A percentile compares a stretch with the other conserved stretches of the same genome.
These are phyloP conservation scores for Otus sunia DNA, from an alignment of 2,113 vertebrate species.

Conservation along the genomic window DNA sequence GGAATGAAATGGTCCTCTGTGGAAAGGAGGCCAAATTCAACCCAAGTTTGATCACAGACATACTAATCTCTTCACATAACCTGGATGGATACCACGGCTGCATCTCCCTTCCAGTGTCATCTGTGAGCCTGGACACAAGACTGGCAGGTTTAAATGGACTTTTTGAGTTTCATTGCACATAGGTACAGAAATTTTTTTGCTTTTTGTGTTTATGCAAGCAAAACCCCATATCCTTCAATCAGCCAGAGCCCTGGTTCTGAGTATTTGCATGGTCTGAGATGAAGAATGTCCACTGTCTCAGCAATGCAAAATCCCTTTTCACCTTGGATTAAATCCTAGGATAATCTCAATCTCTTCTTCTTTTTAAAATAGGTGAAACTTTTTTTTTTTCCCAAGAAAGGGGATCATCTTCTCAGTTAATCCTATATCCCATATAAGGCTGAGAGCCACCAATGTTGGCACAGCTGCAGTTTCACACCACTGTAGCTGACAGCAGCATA, in stretches of 20 bases:
- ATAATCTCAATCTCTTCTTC: not conserved
- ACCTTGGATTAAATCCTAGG: not conserved
- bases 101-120: not conserved
- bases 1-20: not conserved
- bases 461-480: not conserved
- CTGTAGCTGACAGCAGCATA: not conserved
- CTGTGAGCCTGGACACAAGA: not conserved
- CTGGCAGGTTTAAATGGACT: not conserved
- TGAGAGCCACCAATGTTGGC: not conserved
- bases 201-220: not conserved
- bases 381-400: not conserved
- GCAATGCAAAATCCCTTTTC: not conserved
- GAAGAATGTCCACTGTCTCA: not conserved
- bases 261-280: not conserved
- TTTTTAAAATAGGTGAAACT: not conserved
- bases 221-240: not conserved
- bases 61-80: not conserved
- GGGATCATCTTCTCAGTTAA: not conserved
- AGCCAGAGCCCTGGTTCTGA: not conserved
- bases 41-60: not conserved
- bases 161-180: not conserved
- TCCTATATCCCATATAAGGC: not conserved
- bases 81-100: fast-evolving
- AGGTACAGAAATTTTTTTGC: not conserved
- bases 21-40: not conserved